Evolutionary conservation across 2,888 invertebrate species (phyloP), one percentile per base, ranked within the genome.

Genomic region (Syrista parreyssii): DNA sequence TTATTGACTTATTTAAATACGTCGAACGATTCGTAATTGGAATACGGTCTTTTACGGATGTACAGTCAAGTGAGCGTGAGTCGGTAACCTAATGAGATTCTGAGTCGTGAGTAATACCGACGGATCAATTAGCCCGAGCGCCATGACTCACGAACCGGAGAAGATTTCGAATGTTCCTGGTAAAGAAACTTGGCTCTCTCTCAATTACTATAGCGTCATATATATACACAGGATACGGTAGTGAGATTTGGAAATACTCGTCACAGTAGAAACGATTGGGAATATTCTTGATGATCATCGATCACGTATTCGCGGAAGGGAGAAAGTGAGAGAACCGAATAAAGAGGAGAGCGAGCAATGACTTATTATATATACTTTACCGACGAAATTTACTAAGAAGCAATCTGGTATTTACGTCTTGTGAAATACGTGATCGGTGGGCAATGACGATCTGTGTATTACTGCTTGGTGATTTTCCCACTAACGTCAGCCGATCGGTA

Each of bases 31-130:
- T 23, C 55, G 23, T 55, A 9, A 55, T 23, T 9, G 55, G 55
- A 55, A 23, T 55, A 55, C 23, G 55, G 55, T 55, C 23, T 55
- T 9, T 55, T 23, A n/a, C 30, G 30, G 34, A 31, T 33, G 31
- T 35, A 23, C 36, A 73, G 15, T 34, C 33, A 73, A 34, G 30
- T 36, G 11, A 31, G 30, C 73, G 73, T 36, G 68, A 73, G 68
- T 76, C 3, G 68, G 35, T 74, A 76, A 76, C 68, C 74, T 73
- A 73, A 73, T 35, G 68, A 34, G 68, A 73, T 55, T 55, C 55
- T 55, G 71, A 31, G 71, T 68, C 78, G 81, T 86, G 85, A 87
- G 84, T 86, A 85, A 87, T 77, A 71, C 79, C 68, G 81, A 74
- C 79, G 75, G 80, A 85, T 84, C 85, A 86, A 86, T 85, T 83